phyloP scores from a whole-genome alignment of 1,140 invertebrate species.

The Psix sp. region DNA sequence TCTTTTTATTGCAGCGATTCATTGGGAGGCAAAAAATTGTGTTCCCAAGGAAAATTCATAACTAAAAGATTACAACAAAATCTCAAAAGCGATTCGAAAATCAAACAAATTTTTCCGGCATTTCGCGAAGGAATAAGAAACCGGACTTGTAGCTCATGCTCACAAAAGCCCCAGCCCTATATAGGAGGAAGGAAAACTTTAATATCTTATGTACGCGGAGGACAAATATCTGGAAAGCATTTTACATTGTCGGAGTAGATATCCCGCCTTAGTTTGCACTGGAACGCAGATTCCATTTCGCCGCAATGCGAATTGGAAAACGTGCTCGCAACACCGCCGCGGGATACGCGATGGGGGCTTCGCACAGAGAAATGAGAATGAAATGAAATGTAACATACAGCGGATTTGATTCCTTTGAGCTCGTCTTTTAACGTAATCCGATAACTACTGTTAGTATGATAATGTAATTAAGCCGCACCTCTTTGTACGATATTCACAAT shows the following conservation, averaged over 20 bases:
- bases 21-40: too few species aligned
- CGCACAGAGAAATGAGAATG: conserved; percentile 50
- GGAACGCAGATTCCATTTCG: conserved; percentile 59
- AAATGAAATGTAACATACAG: conserved; percentile 59
- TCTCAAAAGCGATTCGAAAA: too few species aligned
- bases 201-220: conserved; percentile 42
- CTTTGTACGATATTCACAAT: conserved; percentile 32
- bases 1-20: too few species aligned
- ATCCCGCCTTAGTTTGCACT: conserved; percentile 53
- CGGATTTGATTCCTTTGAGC: conserved; percentile 48
- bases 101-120: neutral
- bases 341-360: conserved; percentile 12
- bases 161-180: conserved; percentile 11
- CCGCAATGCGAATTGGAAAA: conserved; percentile 60
- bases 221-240: conserved; percentile 49
- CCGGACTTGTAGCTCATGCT: conserved; percentile 6
- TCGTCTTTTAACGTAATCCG: conserved; percentile 55
- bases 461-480: conserved; percentile 56
- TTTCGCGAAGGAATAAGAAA: neutral
- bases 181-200: conserved; percentile 14
- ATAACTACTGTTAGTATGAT: conserved; percentile 59
- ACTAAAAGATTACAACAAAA: too few species aligned
- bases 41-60: too few species aligned
- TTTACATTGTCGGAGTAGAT: conserved; percentile 54
- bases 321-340: conserved; percentile 44